Conservation (phyloP, 2,797 vertebrate genomes). For the Novumbra hubbsi region DNA sequence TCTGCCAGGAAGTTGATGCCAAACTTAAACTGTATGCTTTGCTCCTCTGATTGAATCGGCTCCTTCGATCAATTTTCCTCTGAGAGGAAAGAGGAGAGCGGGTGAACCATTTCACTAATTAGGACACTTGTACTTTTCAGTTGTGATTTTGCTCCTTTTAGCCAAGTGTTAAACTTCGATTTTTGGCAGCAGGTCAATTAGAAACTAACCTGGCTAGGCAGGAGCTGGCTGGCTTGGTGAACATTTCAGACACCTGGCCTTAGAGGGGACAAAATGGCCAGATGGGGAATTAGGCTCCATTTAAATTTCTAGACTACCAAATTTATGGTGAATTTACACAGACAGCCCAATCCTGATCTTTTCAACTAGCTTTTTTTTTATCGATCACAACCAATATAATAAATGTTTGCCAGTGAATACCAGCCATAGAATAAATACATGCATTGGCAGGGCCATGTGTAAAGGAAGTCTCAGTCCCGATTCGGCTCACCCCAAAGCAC, state of each 20-base stretch:
- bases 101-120: constrained; percentile 52
- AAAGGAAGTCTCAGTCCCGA: no score
- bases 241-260: constrained; percentile 46
- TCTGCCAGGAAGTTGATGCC: constrained; percentile 17
- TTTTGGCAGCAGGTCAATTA: constrained; percentile 40
- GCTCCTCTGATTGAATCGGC: constrained; percentile 21
- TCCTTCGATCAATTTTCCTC: constrained; percentile 31
- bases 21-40: background rate
- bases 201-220: constrained; percentile 23
- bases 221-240: constrained; percentile 22
- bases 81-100: constrained; percentile 26
- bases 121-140: constrained; percentile 43
- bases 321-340: background rate
- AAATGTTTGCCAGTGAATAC: no score
- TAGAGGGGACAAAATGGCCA: constrained; percentile 38
- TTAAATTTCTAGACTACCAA: background rate
- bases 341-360: no score
- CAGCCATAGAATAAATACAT: background rate
- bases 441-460: background rate
- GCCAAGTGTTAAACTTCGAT: constrained; percentile 32
- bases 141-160: constrained; percentile 50
- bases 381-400: no score
- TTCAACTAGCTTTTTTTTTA: no score
- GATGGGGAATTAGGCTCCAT: constrained; percentile 33
- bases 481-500: no score